phyloP scores from a whole-genome alignment of 2,888 invertebrate genomes.

The Acanthosepion pharaonis region DNA sequence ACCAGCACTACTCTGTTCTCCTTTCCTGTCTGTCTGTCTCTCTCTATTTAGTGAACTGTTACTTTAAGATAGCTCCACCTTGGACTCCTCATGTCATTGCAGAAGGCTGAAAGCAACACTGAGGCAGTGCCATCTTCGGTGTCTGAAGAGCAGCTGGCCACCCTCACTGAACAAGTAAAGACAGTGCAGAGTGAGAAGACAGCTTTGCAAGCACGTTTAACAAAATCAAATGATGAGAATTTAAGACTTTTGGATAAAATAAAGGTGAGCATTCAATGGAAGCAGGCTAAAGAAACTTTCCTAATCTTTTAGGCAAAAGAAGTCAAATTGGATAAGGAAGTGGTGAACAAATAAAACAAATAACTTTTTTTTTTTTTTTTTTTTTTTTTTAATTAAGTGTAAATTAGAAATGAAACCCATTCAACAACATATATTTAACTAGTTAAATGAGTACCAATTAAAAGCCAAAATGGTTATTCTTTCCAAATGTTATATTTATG shows the following conservation, averaged over 20 bases:
- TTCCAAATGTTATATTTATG: too few relatives aligned
- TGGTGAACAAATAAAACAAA: too few relatives aligned
- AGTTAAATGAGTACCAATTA: too few relatives aligned
- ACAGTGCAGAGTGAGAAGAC: conserved; percentile 59
- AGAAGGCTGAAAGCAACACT: conserved; percentile 38
- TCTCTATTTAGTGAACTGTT: neutral
- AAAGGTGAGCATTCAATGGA: conserved; percentile 58
- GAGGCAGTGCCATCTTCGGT: conserved; percentile 41
- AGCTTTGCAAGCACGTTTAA: conserved; percentile 62
- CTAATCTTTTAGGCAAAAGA: neutral
- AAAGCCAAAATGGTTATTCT: too few relatives aligned
- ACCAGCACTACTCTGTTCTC: too few relatives aligned
- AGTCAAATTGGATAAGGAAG: too few relatives aligned
- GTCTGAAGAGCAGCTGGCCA: neutral
- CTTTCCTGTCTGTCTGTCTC: neutral
- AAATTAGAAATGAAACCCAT: neutral
- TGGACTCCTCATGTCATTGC: conserved; percentile 39
- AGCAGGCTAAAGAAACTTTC: neutral
- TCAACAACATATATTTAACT: too few relatives aligned
- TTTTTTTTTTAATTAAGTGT: neutral
- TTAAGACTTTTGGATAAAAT: conserved; percentile 63
- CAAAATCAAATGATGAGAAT: conserved; percentile 69
- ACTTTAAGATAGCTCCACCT: conserved; percentile 36
- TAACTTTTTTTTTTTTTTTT: neutral
- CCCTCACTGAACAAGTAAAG: conserved; percentile 52